These are phyloP conservation scores for Sciaenops ocellatus DNA, from an alignment of 2,797 vertebrate species.

Conservation along the genomic window DNA sequence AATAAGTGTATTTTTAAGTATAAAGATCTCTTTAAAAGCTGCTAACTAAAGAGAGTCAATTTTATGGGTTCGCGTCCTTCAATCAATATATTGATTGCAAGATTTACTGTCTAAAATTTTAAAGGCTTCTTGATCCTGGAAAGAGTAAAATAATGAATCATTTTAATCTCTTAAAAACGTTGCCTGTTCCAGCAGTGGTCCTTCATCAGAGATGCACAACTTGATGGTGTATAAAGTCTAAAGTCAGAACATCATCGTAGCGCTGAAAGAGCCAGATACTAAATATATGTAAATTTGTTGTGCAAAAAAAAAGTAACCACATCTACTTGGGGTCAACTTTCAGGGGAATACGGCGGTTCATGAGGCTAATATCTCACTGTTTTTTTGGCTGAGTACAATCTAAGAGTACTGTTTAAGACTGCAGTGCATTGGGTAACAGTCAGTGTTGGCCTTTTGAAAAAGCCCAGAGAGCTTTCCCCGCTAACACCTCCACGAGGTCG, in stretches of 20 bases:
- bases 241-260: neutral
- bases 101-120: neutral
- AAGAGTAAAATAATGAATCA: neutral
- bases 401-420: neutral
- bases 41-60: neutral
- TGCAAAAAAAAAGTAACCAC: neutral
- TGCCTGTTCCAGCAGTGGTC: neutral
- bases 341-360: no score
- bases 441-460: conserved; percentile 18
- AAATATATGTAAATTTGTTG: neutral
- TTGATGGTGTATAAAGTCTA: neutral
- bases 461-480: neutral
- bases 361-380: neutral
- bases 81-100: neutral
- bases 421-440: neutral
- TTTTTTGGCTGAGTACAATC: neutral
- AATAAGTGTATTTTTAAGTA: neutral
- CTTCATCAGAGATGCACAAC: neutral
- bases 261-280: neutral
- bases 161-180: neutral
- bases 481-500: conserved; percentile 25
- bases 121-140: conserved; percentile 2
- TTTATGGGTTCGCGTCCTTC: neutral
- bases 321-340: neutral
- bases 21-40: neutral